Percentiles rank a stretch among this genome's conserved stretches.
phyloP scores from a whole-genome alignment of 2,888 invertebrate species.

The Drosophila mulleri region DNA sequence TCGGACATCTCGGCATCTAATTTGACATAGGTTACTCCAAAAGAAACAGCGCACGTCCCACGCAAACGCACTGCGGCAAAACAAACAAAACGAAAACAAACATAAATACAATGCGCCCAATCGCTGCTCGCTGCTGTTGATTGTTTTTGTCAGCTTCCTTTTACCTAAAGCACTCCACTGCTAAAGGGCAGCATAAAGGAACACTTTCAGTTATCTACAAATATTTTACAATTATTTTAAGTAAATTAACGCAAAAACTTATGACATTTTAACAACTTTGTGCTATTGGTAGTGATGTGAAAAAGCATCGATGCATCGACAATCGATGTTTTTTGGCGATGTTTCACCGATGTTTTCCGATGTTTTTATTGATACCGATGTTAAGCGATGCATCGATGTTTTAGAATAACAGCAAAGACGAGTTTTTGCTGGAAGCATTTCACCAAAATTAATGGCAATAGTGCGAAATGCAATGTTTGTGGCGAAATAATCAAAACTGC shows the following conservation, averaged over 20 bases:
- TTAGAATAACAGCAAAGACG: too few relatives aligned
- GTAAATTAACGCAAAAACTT: conserved; percentile 19
- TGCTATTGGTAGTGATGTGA: conserved; percentile 25
- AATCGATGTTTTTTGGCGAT: too few relatives aligned
- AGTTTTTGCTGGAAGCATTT: too few relatives aligned
- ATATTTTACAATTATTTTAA: neutral
- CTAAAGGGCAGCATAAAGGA: conserved; percentile 10
- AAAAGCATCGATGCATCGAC: too few relatives aligned
- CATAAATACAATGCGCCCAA: neutral
- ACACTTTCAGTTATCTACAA: neutral
- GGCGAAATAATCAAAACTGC: too few relatives aligned
- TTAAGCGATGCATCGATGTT: too few relatives aligned
- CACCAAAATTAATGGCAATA: too few relatives aligned
- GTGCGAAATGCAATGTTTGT: too few relatives aligned
- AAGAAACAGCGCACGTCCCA: conserved; percentile 2
- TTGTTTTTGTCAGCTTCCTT: neutral
- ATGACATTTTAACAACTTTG: conserved; percentile 40
- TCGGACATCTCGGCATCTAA: conserved; percentile 74
- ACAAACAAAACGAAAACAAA: conserved; percentile 39
- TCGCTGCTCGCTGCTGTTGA: neutral
- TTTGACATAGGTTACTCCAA: conserved; percentile 16
- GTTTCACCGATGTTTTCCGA: too few relatives aligned
- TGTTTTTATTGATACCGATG: too few relatives aligned
- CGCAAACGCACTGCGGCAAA: conserved; percentile 41
- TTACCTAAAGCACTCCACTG: conserved; percentile 32